Evolutionary conservation across 2,113 vertebrate genomes (phyloP), one percentile per base, ranked within the genome.

Genomic region (Brevimyrus niger): DNA sequence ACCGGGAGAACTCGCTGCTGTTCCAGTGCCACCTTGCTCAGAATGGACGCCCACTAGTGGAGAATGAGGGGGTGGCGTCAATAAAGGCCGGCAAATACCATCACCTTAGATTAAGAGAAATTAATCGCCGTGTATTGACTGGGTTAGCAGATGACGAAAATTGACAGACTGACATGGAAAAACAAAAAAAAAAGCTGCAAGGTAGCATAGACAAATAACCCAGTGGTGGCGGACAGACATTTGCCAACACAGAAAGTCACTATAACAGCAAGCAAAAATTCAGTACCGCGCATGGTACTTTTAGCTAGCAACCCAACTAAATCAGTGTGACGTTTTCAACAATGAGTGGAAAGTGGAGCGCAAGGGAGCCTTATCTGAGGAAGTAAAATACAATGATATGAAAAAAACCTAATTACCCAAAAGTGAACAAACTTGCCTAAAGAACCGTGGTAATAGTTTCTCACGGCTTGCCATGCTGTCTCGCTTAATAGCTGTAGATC

Each of bases 1-100:
- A 97, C 95, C 76, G 98, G 98, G 89, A 98, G 93, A 94, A 99
- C 97, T 85, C 96, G 95, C 93, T 99, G 97, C 94, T 98, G 97
- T 91, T 99, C 98, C 92, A 97, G 91, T 0, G 97, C 96, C 93
- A 98, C 96, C 38, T 94, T 92, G 92, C 97, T 97, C 93, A 99
- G 93, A 91, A 99, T 96, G 0, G 96, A 95, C 0, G 97, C 94
- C 98, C 98, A 99, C 98, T 99, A 91, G 88, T 86, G 96, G 95
- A 89, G 4, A 80, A 94, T 10, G 95, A 89, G 87, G 38, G 38
- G 86, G 87, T 0, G 13, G 23, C 19, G 2, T 51, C 55, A 88
- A 10, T 42, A 27, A 51, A 27, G n/a, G 35, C 38, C 61, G 10
- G 7, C 31, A 38, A 76, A 31, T 31, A 76, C 27, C 35, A 76